phyloP scores from a whole-genome alignment of 2,888 invertebrate genomes.

The Zelleria hepariella region DNA sequence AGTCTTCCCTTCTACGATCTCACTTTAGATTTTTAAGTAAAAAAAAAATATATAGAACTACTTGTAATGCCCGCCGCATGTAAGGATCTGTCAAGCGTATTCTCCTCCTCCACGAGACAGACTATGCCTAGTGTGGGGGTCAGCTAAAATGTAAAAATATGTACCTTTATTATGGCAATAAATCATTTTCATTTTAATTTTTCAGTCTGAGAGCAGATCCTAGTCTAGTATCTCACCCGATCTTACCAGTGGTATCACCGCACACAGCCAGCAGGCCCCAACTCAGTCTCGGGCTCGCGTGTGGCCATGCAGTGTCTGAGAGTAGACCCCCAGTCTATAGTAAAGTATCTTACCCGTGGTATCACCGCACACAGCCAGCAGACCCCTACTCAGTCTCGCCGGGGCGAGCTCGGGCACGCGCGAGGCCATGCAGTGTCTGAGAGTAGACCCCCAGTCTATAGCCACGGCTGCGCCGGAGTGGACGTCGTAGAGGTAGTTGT shows the following conservation, averaged over 20 bases:
- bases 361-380: slow-evolving; percentile 25
- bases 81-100: too few relatives aligned
- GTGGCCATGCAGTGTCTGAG: slow-evolving; percentile 19
- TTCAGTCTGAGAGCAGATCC: not conserved
- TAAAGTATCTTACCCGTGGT: not conserved
- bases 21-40: too few relatives aligned
- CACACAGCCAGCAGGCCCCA: slow-evolving; percentile 28
- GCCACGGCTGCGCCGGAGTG: slow-evolving; percentile 24
- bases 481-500: slow-evolving; percentile 32
- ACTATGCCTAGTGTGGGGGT: too few relatives aligned
- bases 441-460: slow-evolving; percentile 38
- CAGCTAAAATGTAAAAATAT: too few relatives aligned
- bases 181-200: too few relatives aligned
- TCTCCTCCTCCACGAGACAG: too few relatives aligned
- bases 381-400: slow-evolving; percentile 33
- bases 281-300: slow-evolving; percentile 30
- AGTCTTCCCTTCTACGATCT: too few relatives aligned
- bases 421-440: slow-evolving; percentile 22
- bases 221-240: slow-evolving; percentile 11
- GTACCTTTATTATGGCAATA: too few relatives aligned
- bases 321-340: slow-evolving; percentile 10
- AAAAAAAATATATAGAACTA: too few relatives aligned
- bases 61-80: too few relatives aligned
- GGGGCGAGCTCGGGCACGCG: slow-evolving; percentile 30
- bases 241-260: not conserved